Base-by-base conservation (phyloP, 2,888 invertebrate species). In the Hymenopus coronatus region DNA sequence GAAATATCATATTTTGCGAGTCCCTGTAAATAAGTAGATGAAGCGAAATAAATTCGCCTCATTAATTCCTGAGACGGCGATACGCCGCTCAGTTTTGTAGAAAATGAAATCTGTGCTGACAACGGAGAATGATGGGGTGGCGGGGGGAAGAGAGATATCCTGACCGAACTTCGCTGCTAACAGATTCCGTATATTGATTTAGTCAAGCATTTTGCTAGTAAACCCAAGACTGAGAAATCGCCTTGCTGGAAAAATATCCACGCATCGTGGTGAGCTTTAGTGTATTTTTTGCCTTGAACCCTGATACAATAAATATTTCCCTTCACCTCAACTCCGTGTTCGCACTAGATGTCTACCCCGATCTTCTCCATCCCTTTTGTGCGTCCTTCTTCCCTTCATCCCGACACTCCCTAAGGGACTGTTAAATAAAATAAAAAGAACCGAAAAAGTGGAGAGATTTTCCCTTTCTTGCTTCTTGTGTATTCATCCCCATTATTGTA, bases 341-440 rank as follows among this genome's bases (percentile, higher is more conserved):
- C 54, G 54, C 54, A 70, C 54, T 70, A 70, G 54, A 70, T 70
- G 54, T 70, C 54, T 70, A 70, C 0, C 25, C 54, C 54, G 15
- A 70, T 70, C 54, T 70, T 70, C 54, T 70, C 54, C 25, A 70
- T 70, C 54, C 20, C 54, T 70, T 70, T 70, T 70, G 54, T 70
- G 54, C 54, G 54, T 70, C 54, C 20, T 70, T 25, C 54, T 70
- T 85, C 28, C 70, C 85, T 54, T 85, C 85, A 81, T 28, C 86
- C 86, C 20, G 70, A 54, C 86, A 86, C 28, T 54, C 86, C 86
- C 86, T 28, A 81, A 54, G 86, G 86, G 81, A 86, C 86, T 86
- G 70, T 86, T 81, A 86, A 86, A 86, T 86, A 86, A 86, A 86
- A 86, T 85, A 85, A 85, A 46, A 85, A 46, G 85, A 85, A 85